Evolutionary conservation across 2,797 vertebrate species (phyloP).

Genomic region (Prionace glauca): DNA sequence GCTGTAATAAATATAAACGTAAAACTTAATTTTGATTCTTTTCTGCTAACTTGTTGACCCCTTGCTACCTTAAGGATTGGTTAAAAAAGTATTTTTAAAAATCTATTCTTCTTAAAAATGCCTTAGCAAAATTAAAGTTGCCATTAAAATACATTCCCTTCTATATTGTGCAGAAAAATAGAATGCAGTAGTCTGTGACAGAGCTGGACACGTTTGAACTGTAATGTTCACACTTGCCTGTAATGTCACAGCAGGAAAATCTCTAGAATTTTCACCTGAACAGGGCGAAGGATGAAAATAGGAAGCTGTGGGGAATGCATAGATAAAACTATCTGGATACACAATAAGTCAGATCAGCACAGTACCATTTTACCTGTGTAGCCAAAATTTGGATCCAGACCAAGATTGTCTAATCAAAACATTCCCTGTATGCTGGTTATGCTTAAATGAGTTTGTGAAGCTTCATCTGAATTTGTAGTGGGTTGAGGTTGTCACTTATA

Average conservation of each 20-base stretch:
- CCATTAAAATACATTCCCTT: background rate
- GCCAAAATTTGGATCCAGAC: background rate
- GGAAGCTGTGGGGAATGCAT: background rate
- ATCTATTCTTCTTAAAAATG: background rate
- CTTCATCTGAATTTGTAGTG: background rate
- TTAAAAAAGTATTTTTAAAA: background rate
- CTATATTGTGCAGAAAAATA: background rate
- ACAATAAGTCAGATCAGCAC: background rate
- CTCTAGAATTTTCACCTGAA: background rate
- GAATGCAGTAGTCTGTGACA: background rate
- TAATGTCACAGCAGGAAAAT: background rate
- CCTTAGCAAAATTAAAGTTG: background rate
- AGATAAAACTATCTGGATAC: background rate
- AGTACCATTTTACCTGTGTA: background rate
- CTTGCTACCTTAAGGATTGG: background rate
- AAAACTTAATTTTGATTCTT: slow-evolving; percentile 41
- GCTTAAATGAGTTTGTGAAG: background rate
- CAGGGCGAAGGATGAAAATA: background rate
- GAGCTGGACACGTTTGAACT: background rate
- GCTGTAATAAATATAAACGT: slow-evolving; percentile 60
- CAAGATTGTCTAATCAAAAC: background rate
- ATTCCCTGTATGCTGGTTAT: background rate
- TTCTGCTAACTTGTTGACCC: slow-evolving; percentile 27
- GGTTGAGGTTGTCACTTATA: background rate
- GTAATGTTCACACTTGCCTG: background rate